These are phyloP conservation scores for Orycteropus afer DNA, from an alignment of 2,113 vertebrate species.

Conservation along the genomic window DNA sequence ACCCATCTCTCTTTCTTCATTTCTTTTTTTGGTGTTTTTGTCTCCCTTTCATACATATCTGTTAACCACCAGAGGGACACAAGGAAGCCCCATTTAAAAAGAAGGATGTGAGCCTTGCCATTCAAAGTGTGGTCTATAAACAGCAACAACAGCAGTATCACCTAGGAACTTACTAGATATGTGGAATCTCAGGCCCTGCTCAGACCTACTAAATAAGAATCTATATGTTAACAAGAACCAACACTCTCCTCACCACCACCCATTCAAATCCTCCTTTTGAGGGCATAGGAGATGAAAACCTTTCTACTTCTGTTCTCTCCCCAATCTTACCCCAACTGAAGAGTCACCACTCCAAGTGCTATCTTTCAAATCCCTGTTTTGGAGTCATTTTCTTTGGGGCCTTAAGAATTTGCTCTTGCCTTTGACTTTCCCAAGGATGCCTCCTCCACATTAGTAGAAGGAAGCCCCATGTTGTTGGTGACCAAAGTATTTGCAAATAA, in stretches of 20 bases:
- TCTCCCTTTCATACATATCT: not conserved
- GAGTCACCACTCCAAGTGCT: not conserved
- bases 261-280: not conserved
- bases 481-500: not conserved
- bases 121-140: not conserved
- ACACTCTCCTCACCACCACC: too few relatives aligned
- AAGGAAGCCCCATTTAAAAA: not conserved
- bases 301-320: not conserved
- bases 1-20: not conserved
- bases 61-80: not conserved
- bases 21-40: not conserved
- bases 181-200: not conserved
- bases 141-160: not conserved
- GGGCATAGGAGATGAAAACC: not conserved
- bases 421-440: not conserved
- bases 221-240: not conserved
- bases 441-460: not conserved
- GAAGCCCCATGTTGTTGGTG: not conserved
- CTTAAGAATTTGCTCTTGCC: not conserved
- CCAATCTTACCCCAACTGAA: not conserved
- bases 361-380: not conserved
- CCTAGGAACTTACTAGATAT: not conserved
- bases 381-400: not conserved
- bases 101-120: not conserved
- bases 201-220: not conserved